Conservation (phyloP, 2,113 vertebrate genomes). For the Hippotragus niger region DNA sequence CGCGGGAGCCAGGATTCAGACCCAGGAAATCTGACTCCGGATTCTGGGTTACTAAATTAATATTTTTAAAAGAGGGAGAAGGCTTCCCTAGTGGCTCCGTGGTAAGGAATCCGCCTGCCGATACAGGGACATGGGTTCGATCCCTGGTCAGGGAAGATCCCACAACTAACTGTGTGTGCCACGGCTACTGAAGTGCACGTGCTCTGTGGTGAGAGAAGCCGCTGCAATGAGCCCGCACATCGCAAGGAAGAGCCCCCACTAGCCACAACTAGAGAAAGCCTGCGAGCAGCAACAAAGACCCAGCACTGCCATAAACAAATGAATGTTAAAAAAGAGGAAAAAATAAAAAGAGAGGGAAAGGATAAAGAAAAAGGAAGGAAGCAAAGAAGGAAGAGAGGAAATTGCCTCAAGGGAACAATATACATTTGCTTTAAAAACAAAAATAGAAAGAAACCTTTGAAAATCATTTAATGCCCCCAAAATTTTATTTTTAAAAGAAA, state of each 20-base stretch:
- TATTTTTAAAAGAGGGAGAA: not conserved
- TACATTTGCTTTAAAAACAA: not conserved
- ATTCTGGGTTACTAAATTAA: not conserved
- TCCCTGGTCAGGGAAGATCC: not conserved
- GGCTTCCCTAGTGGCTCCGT: not conserved
- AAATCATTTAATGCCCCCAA: not conserved
- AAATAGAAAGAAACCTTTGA: not conserved
- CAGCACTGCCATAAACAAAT: not conserved
- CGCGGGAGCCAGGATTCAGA: not conserved
- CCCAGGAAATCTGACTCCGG: not conserved
- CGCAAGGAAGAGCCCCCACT: accelerated
- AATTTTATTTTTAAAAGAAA: not conserved
- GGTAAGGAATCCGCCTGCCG: not conserved
- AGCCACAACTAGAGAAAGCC: not conserved
- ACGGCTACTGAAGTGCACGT: accelerated
- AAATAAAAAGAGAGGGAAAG: not conserved
- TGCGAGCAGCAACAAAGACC: not conserved
- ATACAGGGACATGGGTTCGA: accelerated
- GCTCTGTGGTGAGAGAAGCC: not conserved
- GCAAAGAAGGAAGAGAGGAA: not conserved
- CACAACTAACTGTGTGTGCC: not conserved
- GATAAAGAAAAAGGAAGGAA: not conserved
- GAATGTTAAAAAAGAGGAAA: not conserved
- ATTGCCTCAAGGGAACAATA: not conserved
- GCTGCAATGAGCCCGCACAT: accelerated